Percentiles rank a stretch among this genome's conserved stretches.
phyloP scores from a whole-genome alignment of 2,797 vertebrate species.

The Xiphorhynchus erythropygius region DNA sequence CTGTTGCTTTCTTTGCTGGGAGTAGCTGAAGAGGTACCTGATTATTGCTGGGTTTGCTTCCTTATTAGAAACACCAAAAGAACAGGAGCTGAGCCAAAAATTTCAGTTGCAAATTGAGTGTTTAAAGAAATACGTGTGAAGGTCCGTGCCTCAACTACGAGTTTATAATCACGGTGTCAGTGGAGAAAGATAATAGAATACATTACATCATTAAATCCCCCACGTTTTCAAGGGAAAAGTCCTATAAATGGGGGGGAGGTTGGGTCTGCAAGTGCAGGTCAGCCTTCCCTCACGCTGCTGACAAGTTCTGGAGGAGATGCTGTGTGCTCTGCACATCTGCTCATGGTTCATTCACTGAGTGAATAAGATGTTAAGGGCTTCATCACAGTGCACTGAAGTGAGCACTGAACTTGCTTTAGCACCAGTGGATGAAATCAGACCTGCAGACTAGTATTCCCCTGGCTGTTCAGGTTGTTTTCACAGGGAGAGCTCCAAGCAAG shows the following conservation, averaged over 20 bases:
- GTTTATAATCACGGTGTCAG: constrained; percentile 26
- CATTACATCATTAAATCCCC: not conserved
- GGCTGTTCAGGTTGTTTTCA: not conserved
- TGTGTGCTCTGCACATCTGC: not conserved
- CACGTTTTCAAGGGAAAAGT: not conserved
- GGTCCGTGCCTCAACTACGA: not conserved
- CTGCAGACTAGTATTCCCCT: not conserved
- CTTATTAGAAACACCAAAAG: constrained; percentile 13
- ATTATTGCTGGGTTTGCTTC: constrained; percentile 2
- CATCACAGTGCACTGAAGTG: not conserved
- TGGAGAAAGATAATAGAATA: not conserved
- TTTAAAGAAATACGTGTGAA: constrained; percentile 11
- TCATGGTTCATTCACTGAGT: not conserved
- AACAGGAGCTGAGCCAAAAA: not conserved
- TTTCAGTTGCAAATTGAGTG: not conserved
- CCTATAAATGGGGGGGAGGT: not conserved
- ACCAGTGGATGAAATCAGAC: not conserved
- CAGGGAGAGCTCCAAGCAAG: not conserved
- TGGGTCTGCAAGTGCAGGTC: not conserved
- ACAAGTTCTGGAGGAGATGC: not conserved
- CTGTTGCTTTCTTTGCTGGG: not conserved
- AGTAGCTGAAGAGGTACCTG: constrained; percentile 13
- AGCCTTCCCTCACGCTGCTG: not conserved
- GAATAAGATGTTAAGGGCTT: not conserved
- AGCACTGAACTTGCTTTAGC: not conserved